A percentile compares a stretch with the other conserved stretches of the same genome.
Evolutionary conservation across 2,888 invertebrate species (phyloP).

Genomic region (Drosophila meridionalis): DNA sequence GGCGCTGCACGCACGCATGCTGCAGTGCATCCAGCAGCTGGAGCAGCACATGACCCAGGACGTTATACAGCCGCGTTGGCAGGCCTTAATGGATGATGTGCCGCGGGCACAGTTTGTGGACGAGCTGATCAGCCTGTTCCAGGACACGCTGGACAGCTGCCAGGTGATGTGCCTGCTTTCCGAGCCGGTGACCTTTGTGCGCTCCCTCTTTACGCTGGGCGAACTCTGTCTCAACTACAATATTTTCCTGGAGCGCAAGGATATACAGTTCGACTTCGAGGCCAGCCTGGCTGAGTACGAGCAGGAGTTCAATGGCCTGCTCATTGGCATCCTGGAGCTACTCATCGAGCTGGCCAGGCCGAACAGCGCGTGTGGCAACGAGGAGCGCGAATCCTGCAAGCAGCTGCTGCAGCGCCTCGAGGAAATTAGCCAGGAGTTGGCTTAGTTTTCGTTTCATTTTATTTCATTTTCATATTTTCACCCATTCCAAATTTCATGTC

Average conservation of each 20-base stretch:
- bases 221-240: constrained; percentile 62
- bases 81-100: constrained; percentile 12
- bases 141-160: constrained; percentile 39
- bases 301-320: constrained; percentile 50
- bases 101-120: constrained; percentile 44
- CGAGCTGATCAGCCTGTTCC: constrained; percentile 42
- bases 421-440: constrained; percentile 3
- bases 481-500: constrained; percentile 44
- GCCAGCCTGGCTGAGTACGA: constrained; percentile 38
- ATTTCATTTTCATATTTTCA: background rate
- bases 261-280: constrained; percentile 4
- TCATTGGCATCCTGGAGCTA: constrained; percentile 43
- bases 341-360: constrained; percentile 41
- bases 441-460: constrained; percentile 1
- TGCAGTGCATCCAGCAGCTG: constrained; percentile 34
- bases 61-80: constrained; percentile 53
- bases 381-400: constrained; percentile 39
- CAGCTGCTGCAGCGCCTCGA: constrained; percentile 50
- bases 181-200: constrained; percentile 47
- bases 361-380: constrained; percentile 1
- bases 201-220: constrained; percentile 55
- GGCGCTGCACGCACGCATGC: constrained; percentile 48
- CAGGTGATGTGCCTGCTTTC: constrained; percentile 40
- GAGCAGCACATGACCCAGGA: constrained; percentile 60
- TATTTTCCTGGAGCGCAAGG: constrained; percentile 24